These are phyloP conservation scores for Anser brachyrhynchus DNA, from an alignment of 2,113 vertebrate genomes.

Conservation along the genomic window DNA sequence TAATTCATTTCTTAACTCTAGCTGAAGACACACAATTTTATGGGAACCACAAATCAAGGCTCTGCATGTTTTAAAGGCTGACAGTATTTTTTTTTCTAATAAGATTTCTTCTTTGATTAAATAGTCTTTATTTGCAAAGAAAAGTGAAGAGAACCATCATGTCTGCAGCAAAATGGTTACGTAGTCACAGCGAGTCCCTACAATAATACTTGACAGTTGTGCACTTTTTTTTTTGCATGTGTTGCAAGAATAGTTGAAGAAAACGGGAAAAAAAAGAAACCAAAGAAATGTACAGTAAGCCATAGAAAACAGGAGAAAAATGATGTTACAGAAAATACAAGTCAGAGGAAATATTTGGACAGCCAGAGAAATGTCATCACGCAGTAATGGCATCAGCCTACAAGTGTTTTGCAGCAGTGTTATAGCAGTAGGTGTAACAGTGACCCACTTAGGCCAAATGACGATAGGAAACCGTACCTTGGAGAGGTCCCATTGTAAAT, in stretches of 20 bases:
- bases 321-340: constrained; percentile 9
- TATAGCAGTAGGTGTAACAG: background rate
- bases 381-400: background rate
- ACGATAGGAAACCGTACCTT: background rate
- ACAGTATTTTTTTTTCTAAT: constrained; percentile 10
- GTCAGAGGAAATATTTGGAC: constrained; percentile 21
- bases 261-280: background rate
- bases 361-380: constrained; percentile 29
- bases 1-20: background rate
- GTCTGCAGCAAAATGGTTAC: background rate
- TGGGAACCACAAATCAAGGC: constrained; percentile 60
- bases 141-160: background rate
- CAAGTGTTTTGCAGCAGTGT: background rate
- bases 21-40: constrained; percentile 39
- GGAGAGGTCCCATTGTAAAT: constrained; percentile 15
- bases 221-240: background rate
- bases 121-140: background rate
- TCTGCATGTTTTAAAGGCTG: constrained; percentile 17
- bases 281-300: background rate
- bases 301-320: constrained; percentile 21
- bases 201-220: background rate
- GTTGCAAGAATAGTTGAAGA: background rate
- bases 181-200: background rate
- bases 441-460: constrained; percentile 3
- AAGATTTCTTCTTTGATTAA: constrained; percentile 28